Evolutionary conservation across 2,888 invertebrate species (phyloP), one percentile per base, ranked within the genome.

Genomic region (Ellobium chinense): DNA sequence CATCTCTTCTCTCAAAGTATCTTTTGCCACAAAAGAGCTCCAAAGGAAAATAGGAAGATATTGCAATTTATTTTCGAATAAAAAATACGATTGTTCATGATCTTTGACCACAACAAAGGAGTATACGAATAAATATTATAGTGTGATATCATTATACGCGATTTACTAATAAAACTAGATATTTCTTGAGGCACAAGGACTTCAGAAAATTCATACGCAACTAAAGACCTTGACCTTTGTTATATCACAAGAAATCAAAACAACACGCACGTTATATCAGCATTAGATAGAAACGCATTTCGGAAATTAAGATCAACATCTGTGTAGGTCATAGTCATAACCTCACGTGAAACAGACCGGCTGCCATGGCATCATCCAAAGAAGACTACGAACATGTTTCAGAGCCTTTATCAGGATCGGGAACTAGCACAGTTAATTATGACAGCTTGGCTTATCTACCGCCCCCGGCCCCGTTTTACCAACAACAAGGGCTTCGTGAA

Each of bases 401-500:
- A 5, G 3, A 18, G n/a, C 4, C 36, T 36, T 5, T 12, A 7
- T 5, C 34, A 29, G 46, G 46, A 69, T 37, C 27, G 1, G 54
- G 39, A 72, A 72, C 5, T 62, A 3, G 34, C 18, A 60, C 36
- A 63, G 14, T 73, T 29, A 76, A 58, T 12, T 24, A 62, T 27
- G 58, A 77, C 60, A 80, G 83, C 29, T 82, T 84, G 27, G 36
- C 78, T 0, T 85, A 85, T 46, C 66, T 87, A 18, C 85, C 87
- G n/a, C 85, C 86, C 2, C 85, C 85, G 18, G 76, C 69, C 21
- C n/a, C 66, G 21, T 56, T 65, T 21, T 80, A 77, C 56, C 63
- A 29, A 14, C 79, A 85, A 77, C 88, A 90, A 82, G 84, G 85
- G 4, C 82, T 87, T 60, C 84, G 83, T 62, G 89, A 88, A 37